Evolutionary conservation across 2,888 invertebrate species (phyloP), one percentile per base, ranked within the genome.

Genomic region (Bruchidius siliquastri): DNA sequence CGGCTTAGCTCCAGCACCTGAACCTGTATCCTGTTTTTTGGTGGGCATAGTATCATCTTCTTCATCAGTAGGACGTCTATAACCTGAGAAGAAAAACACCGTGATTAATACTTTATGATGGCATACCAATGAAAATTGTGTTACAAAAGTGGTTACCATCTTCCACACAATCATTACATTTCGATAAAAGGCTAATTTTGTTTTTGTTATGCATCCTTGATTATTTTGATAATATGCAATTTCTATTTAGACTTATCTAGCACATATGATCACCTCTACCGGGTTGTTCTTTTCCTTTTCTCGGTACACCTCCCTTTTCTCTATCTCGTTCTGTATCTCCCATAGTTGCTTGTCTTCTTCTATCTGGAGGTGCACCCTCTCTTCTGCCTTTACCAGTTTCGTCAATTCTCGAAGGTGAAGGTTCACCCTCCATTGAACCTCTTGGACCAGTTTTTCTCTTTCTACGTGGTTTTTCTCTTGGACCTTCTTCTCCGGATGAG

Each of bases 401-500:
- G 10, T 21, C 22, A 21, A 13, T 76, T 84, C 82, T 70, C 82
- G 80, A 20, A 49, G 71, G 71, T 73, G n/a, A n/a, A n/a, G 69
- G 49, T 71, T 70, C 20, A 20, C 22, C 68, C 70, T 69, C 10
- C 66, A 20, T 22, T 66, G 32, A n/a, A 26, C 71, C 70, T 72
- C 32, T 68, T 68, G 68, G 21, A 10, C 21, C 68, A 21, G 68
- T 6, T 68, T 20, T 70, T 6, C 70, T 70, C n/a, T 22, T 69
- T 69, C 10, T 69, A 4, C n/a, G 69, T 20, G 69, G 69, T 69
- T 69, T 22, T 3, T 20, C 10, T 10, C 20, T 4, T 1, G 20
- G 21, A 69, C 22, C 69, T 69, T 49, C 49, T 49, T 49, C 49
- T 49, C 18, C 49, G 13, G 49, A 49, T 13, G 49, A 49, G 18